These are phyloP conservation scores for Botia kubotai DNA, from an alignment of 2,797 vertebrate genomes.

Conservation along the genomic window DNA sequence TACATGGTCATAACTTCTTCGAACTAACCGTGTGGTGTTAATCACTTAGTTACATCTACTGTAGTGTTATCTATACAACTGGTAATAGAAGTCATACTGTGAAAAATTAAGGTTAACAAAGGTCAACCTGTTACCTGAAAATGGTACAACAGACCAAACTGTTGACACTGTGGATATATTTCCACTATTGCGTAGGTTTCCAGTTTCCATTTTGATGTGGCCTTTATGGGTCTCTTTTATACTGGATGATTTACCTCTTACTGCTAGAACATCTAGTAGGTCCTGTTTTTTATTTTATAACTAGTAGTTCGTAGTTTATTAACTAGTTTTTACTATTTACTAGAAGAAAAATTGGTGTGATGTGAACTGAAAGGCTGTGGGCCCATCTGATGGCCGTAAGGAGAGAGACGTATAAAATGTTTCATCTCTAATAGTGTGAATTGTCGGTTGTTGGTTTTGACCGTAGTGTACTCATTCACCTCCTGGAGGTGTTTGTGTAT, in stretches of 20 bases:
- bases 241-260: conserved; percentile 49
- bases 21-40: conserved; percentile 28
- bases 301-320: background rate
- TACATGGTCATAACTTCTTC: conserved; percentile 19
- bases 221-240: conserved; percentile 1
- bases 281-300: conserved; percentile 14
- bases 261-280: conserved; percentile 41
- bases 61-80: conserved; percentile 50
- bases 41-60: conserved; percentile 34
- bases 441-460: conserved; percentile 14
- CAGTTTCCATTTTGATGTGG: conserved; percentile 34
- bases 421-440: conserved; percentile 3
- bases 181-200: conserved; percentile 4
- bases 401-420: conserved; percentile 5
- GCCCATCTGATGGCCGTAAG: conserved; percentile 13
- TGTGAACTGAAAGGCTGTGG: conserved; percentile 11
- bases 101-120: conserved; percentile 51
- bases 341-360: background rate
- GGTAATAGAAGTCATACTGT: conserved; percentile 37
- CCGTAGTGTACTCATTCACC: conserved; percentile 26
- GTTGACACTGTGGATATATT: conserved; percentile 28
- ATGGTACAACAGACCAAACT: conserved; percentile 47
- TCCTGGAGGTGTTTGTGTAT: conserved; percentile 27
- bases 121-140: conserved; percentile 27
- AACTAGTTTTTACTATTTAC: no score